A percentile compares a stretch with the other conserved stretches of the same genome.
Evolutionary conservation across 2,888 invertebrate species (phyloP).

Genomic region (Leuctra nigra): DNA sequence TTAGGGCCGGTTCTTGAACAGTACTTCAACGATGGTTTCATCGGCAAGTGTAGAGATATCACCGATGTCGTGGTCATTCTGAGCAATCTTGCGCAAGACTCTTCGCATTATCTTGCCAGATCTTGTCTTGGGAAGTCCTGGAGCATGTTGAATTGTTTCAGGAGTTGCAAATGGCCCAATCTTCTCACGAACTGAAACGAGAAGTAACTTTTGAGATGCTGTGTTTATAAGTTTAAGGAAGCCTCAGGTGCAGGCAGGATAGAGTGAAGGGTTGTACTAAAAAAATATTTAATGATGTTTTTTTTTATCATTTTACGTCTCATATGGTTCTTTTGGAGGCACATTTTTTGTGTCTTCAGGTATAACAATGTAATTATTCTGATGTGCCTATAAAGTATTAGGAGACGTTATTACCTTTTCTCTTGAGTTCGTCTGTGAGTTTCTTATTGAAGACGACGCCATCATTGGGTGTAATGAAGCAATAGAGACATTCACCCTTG

Average conservation of each 20-base stretch:
- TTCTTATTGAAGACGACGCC: conserved; percentile 61
- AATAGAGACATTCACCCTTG: conserved; percentile 96
- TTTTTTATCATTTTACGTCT: not conserved
- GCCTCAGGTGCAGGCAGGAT: no score
- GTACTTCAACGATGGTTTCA: conserved; percentile 72
- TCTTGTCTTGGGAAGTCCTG: conserved; percentile 90
- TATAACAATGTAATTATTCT: not conserved
- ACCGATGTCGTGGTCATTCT: conserved; percentile 83
- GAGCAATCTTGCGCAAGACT: conserved; percentile 86
- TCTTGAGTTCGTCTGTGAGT: conserved; percentile 64
- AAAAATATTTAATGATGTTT: not conserved
- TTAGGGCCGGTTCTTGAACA: conserved; percentile 64
- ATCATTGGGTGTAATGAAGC: conserved; percentile 89
- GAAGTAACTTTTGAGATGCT: no score
- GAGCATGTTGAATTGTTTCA: conserved; percentile 89
- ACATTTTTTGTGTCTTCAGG: not conserved
- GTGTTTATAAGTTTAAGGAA: no score
- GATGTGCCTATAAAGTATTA: no score
- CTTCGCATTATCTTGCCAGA: conserved; percentile 98
- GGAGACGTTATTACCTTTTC: conserved; percentile 44
- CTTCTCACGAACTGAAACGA: conserved; percentile 71
- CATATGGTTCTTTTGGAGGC: not conserved
- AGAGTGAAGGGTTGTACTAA: not conserved
- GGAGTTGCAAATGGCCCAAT: conserved; percentile 97
- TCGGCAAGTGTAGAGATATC: conserved; percentile 94